These are phyloP conservation scores for Hyposoter didymator DNA, from an alignment of 2,888 invertebrate genomes.

Conservation along the genomic window DNA sequence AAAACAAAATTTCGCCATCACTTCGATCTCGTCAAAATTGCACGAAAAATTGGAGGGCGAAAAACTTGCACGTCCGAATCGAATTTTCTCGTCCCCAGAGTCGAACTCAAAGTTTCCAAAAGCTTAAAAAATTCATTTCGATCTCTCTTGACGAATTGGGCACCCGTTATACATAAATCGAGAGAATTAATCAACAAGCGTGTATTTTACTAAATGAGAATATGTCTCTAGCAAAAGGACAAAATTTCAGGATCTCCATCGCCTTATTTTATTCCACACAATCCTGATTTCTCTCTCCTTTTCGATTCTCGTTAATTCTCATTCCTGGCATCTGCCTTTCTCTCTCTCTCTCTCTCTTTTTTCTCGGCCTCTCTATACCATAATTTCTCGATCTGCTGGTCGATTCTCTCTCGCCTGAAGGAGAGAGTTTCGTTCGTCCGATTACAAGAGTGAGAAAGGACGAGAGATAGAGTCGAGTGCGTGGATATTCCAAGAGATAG, in stretches of 20 bases:
- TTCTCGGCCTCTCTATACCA: conserved; percentile 20
- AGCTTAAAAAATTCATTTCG: neutral
- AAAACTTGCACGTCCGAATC: neutral
- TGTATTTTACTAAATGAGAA: conserved; percentile 16
- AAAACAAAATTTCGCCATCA: neutral
- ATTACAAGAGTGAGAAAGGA: conserved; percentile 47
- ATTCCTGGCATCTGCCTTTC: conserved; percentile 38
- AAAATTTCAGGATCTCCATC: conserved; percentile 9
- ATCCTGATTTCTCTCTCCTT: conserved; percentile 59
- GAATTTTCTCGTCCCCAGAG: neutral
- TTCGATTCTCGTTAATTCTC: conserved; percentile 65
- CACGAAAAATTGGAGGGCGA: neutral
- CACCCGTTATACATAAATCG: neutral
- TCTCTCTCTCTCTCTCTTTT: conserved; percentile 5
- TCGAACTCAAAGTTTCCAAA: neutral
- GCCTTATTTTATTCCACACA: conserved; percentile 40
- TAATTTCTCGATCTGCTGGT: conserved; percentile 40
- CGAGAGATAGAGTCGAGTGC: conserved; percentile 44
- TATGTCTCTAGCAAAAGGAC: conserved; percentile 8
- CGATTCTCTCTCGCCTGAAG: neutral
- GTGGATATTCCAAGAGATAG: conserved; percentile 57
- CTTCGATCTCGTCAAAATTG: neutral
- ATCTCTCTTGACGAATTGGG: neutral
- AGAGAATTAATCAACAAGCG: neutral
- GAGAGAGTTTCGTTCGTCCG: conserved; percentile 52